Evolutionary conservation across 2,797 vertebrate genomes (phyloP).

Genomic region (Pelobates cultripes): DNA sequence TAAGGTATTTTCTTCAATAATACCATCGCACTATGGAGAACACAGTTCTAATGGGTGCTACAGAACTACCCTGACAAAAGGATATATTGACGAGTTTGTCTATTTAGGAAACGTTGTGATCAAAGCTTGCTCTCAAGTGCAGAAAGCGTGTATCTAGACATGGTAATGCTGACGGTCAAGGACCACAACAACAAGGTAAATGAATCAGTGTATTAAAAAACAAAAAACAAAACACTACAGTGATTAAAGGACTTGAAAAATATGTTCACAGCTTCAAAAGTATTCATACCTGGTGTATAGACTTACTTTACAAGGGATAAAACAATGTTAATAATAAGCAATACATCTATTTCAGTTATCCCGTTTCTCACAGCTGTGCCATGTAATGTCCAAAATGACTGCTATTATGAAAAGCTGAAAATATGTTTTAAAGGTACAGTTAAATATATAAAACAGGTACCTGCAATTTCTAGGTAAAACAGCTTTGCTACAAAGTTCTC

Average conservation of each 20-base stretch:
- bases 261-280: background rate
- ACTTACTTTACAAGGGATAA: too few relatives aligned
- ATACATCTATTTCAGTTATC: too few relatives aligned
- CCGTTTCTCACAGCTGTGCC: too few relatives aligned
- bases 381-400: too few relatives aligned
- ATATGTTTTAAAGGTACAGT: too few relatives aligned
- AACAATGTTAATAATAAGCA: too few relatives aligned
- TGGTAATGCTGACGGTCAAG: slow-evolving; percentile 23
- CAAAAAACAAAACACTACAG: background rate
- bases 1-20: background rate
- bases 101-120: slow-evolving; percentile 39
- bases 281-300: too few relatives aligned
- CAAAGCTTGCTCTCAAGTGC: slow-evolving; percentile 44
- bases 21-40: background rate
- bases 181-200: slow-evolving; percentile 24
- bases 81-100: slow-evolving; percentile 19
- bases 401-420: too few relatives aligned
- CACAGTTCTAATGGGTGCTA: background rate
- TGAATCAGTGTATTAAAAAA: background rate
- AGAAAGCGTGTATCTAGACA: slow-evolving; percentile 8
- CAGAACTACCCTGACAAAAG: background rate
- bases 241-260: slow-evolving; percentile 41
- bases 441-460: too few relatives aligned
- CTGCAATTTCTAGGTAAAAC: too few relatives aligned
- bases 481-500: too few relatives aligned